Conservation (phyloP, 2,888 invertebrate species). For the Dynastes grantii region DNA sequence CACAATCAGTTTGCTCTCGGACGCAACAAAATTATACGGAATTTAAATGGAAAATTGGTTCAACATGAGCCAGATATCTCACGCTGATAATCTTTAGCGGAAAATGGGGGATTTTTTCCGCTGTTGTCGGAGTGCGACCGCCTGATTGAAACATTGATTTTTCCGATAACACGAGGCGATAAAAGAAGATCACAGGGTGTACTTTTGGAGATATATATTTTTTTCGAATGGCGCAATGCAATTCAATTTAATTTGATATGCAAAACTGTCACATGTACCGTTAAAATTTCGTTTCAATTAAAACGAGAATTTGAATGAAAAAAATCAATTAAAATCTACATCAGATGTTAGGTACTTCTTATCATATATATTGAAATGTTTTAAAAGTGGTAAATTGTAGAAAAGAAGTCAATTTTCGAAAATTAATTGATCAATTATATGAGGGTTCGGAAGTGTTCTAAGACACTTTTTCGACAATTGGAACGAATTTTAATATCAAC, state of each 20-base stretch:
- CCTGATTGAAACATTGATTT: slow-evolving; percentile 34
- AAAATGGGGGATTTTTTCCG: slow-evolving; percentile 26
- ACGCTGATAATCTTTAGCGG: slow-evolving; percentile 29
- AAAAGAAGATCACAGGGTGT: not conserved
- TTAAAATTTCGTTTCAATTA: not conserved
- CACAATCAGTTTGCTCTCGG: not conserved
- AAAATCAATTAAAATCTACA: too few relatives aligned
- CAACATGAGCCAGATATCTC: slow-evolving; percentile 23
- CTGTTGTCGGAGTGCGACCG: not conserved
- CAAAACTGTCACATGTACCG: not conserved
- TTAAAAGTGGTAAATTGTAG: too few relatives aligned
- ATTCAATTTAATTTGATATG: slow-evolving; percentile 5
- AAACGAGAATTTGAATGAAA: not conserved
- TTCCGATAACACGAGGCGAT: slow-evolving; percentile 3
- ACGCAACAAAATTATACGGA: slow-evolving; percentile 29
- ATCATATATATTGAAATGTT: too few relatives aligned
- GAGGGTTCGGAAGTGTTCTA: too few relatives aligned
- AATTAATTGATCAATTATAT: too few relatives aligned
- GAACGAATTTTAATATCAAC: too few relatives aligned
- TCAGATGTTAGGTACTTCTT: too few relatives aligned
- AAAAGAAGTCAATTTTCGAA: too few relatives aligned
- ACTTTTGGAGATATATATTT: not conserved
- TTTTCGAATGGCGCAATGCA: not conserved
- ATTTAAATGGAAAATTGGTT: slow-evolving; percentile 31
- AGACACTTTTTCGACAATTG: too few relatives aligned